These are phyloP conservation scores for Eupeodes latifasciatus DNA, from an alignment of 2,888 invertebrate species.

Conservation along the genomic window DNA sequence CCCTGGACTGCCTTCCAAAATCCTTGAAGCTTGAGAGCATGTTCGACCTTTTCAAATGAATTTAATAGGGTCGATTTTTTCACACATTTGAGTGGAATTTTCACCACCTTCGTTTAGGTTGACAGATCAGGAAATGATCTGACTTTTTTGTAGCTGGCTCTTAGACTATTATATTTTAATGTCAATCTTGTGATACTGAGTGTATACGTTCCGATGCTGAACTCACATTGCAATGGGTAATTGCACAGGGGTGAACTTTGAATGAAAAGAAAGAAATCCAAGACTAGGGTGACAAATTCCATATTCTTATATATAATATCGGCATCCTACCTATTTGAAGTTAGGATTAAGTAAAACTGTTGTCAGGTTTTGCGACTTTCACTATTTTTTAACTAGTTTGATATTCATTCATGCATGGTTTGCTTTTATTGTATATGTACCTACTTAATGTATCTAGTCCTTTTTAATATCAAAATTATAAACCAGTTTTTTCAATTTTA, in stretches of 20 bases:
- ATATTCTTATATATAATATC: no score
- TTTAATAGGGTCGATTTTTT: no score
- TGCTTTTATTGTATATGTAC: not conserved
- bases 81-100: no score
- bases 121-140: no score
- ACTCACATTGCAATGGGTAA: slow-evolving; percentile 71
- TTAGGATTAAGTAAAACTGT: slow-evolving; percentile 10
- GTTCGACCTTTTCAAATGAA: no score
- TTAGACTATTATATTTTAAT: not conserved
- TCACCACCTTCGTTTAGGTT: no score
- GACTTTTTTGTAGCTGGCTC: no score
- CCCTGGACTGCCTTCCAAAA: no score
- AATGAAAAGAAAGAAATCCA: slow-evolving; percentile 12
- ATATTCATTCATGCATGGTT: slow-evolving; percentile 25
- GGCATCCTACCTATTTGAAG: no score
- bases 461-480: slow-evolving; percentile 16
- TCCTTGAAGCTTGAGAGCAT: no score
- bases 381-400: slow-evolving; percentile 70
- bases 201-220: slow-evolving; percentile 52
- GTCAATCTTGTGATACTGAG: not conserved
- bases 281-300: slow-evolving; percentile 54
- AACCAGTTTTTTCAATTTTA: slow-evolving; percentile 45
- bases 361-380: slow-evolving; percentile 74
- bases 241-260: slow-evolving; percentile 67
- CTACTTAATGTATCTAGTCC: not conserved